A percentile compares a stretch with the other conserved stretches of the same genome.
phyloP scores from a whole-genome alignment of 2,113 vertebrate genomes.

The Lampris incognitus region DNA sequence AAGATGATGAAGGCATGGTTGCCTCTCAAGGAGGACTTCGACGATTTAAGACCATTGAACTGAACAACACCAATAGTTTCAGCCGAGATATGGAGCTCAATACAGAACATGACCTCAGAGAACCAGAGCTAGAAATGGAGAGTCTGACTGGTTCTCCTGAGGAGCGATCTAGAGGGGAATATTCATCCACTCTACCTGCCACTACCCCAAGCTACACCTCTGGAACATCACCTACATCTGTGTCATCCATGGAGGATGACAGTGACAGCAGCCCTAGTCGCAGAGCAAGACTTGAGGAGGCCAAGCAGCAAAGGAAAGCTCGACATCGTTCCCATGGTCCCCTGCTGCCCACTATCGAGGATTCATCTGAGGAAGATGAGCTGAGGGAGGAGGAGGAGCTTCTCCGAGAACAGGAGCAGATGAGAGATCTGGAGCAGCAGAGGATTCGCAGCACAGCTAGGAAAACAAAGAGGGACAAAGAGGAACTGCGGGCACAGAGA shows the following conservation, averaged over 20 bases:
- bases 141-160: constrained; percentile 97
- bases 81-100: constrained; percentile 89
- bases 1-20: constrained; percentile 81
- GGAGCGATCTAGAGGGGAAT: constrained; percentile 94
- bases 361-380: constrained; percentile 98
- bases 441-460: constrained; percentile 95
- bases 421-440: constrained; percentile 98
- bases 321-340: constrained; percentile 96
- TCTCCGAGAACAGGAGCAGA: constrained; percentile 95
- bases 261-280: constrained; percentile 98
- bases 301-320: constrained; percentile 97
- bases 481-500: constrained; percentile 95
- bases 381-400: constrained; percentile 97
- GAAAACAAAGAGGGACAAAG: constrained; percentile 97
- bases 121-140: constrained; percentile 98
- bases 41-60: constrained; percentile 97
- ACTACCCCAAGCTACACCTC: constrained; percentile 97
- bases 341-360: constrained; percentile 96
- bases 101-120: constrained; percentile 88
- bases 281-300: constrained; percentile 93
- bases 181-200: constrained; percentile 95
- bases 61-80: constrained; percentile 94
- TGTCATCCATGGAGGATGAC: constrained; percentile 97
- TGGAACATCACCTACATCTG: constrained; percentile 95
- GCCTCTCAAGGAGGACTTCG: constrained; percentile 91